Evolutionary conservation across 2,113 vertebrate species (phyloP).

Genomic region (Rhinolophus sinicus): DNA sequence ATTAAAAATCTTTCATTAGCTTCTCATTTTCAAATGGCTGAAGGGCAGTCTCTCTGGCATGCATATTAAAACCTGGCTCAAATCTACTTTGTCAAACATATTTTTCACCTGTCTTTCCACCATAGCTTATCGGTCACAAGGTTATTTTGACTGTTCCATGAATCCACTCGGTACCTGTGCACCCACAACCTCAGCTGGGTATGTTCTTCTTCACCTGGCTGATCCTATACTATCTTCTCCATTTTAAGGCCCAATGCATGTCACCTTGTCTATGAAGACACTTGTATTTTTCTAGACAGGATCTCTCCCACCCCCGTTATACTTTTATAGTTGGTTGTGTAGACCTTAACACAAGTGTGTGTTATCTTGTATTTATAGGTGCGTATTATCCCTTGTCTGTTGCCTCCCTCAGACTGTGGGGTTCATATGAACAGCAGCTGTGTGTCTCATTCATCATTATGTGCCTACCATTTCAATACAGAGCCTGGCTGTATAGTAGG

Average conservation of each 20-base stretch:
- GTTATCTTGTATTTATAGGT: not conserved
- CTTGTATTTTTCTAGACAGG: not conserved
- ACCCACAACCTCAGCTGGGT: not conserved
- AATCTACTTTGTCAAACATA: not conserved
- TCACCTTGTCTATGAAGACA: not conserved
- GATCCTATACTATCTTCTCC: not conserved
- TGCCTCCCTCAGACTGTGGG: not conserved
- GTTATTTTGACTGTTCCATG: not conserved
- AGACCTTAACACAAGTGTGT: not conserved
- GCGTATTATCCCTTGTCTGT: not conserved
- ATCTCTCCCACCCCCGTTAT: not conserved
- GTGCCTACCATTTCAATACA: not conserved
- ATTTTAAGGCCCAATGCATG: not conserved
- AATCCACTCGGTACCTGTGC: not conserved
- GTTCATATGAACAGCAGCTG: not conserved
- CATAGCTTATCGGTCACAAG: not conserved
- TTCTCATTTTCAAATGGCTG: not conserved
- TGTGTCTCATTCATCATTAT: not conserved
- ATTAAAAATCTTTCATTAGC: conserved; percentile 21
- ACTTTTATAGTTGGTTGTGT: not conserved
- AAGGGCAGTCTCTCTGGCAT: not conserved
- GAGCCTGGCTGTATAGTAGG: not conserved
- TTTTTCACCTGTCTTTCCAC: not conserved
- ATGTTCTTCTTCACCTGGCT: not conserved
- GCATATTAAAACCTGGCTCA: not conserved